These are phyloP conservation scores for Neuroterus valhalla DNA, from an alignment of 1,140 invertebrate genomes.

Conservation along the genomic window DNA sequence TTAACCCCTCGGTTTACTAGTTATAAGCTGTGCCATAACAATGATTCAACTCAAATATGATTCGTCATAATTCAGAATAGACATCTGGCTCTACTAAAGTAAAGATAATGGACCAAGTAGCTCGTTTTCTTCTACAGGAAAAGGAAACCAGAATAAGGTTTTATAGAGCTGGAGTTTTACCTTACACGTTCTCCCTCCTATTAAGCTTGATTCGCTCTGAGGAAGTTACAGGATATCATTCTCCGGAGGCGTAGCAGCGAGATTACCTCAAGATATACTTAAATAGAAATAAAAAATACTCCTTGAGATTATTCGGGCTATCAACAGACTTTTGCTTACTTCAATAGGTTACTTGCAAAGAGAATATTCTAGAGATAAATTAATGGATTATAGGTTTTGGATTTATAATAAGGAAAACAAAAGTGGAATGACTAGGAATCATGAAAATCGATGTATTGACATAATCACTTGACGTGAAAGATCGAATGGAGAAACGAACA, in stretches of 20 bases:
- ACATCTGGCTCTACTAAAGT: not conserved
- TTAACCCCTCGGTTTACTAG: not conserved
- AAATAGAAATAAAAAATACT: too few relatives aligned
- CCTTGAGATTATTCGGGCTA: too few relatives aligned
- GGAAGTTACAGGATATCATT: constrained; percentile 15
- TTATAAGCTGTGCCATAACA: not conserved
- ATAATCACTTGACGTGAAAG: too few relatives aligned
- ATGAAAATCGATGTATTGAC: too few relatives aligned
- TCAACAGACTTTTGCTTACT: too few relatives aligned
- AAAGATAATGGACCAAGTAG: not conserved
- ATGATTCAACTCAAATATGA: constrained; percentile 2
- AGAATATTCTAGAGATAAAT: too few relatives aligned
- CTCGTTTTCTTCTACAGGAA: not conserved
- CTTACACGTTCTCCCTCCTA: not conserved
- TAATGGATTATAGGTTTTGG: too few relatives aligned
- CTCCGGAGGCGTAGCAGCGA: constrained; percentile 11
- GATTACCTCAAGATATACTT: not conserved
- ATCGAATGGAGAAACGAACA: too few relatives aligned
- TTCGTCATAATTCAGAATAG: constrained; percentile 20
- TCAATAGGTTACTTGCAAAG: too few relatives aligned
- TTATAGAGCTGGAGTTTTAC: constrained; percentile 2
- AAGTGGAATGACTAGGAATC: too few relatives aligned
- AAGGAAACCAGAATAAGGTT: constrained; percentile 6
- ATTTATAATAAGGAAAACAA: too few relatives aligned
- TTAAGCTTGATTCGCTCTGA: not conserved